Base-by-base conservation (phyloP, 1,140 invertebrate species). In the Colletes latitarsis region DNA sequence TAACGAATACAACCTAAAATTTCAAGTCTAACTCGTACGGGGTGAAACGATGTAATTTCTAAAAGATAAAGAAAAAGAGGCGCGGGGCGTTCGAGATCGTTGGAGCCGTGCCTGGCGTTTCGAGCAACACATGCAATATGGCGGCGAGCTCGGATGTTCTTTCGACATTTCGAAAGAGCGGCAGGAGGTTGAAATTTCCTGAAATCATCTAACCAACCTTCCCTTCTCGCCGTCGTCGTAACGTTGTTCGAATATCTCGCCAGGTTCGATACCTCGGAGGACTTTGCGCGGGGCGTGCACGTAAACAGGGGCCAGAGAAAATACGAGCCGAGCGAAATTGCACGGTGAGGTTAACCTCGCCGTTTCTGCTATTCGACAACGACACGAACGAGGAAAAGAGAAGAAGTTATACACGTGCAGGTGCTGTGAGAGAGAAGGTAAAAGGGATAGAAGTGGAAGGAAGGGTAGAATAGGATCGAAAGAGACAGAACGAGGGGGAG, bases 191-290 rank as follows among this genome's bases (percentile, higher is more conserved):
- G 60, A 75, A 58, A 72, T 82, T 71, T 68, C 58, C 52, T 46
- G 12, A 41, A 67, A 52, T 64, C 46, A 52, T 77, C 67, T 57
- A 72, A 72, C 21, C 55, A 72, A 72, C 21, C 72, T 74, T 43
- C 64, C 19, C 57, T 43, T 8, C 57, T 75, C 30, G 15, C 52
- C 64, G 76, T 66, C 67, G n/a, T 62, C 69, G 63, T 86, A 78
- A 84, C 72, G 53, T 69, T 57, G 73, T 82, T 82, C 83, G 78
- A 84, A 88, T 88, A 78, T 82, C 80, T 78, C 82, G 75, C 70
- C 81, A 87, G 87, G 88, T 89, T 67, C 70, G 69, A 78, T 78
- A 78, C 14, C 68, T 30, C 60, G 67, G 77, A 84, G 71, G 68
- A 70, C 52, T 19, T 49, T 39, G 68, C 10, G 72, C 8, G n/a